These are phyloP conservation scores for Sarcoramphus papa DNA, from an alignment of 2,797 vertebrate genomes.

Conservation along the genomic window DNA sequence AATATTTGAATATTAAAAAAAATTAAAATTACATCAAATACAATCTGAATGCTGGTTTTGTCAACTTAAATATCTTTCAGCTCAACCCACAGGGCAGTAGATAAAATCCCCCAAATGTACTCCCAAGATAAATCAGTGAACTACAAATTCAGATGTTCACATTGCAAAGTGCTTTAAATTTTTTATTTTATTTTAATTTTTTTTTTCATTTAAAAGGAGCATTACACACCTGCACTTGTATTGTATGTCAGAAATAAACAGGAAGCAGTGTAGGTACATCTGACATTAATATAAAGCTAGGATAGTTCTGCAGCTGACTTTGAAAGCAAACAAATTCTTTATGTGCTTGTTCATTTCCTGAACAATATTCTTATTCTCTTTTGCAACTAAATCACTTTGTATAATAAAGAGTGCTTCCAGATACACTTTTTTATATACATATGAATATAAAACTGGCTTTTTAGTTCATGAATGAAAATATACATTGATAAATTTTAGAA, in stretches of 20 bases:
- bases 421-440: not conserved
- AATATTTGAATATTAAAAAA: not conserved
- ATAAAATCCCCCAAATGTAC: not conserved
- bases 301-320: not conserved
- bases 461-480: constrained; percentile 3
- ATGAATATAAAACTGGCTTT: not conserved
- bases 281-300: not conserved
- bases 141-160: not conserved
- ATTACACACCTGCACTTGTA: not conserved
- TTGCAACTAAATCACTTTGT: not conserved
- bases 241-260: not conserved
- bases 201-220: not conserved
- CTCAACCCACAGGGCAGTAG: not conserved
- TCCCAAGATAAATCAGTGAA: not conserved
- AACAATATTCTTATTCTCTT: not conserved
- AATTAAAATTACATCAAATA: not conserved
- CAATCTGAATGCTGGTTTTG: not conserved
- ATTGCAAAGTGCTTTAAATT: not conserved
- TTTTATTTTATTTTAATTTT: not conserved
- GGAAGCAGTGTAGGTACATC: not conserved
- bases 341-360: not conserved
- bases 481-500: not conserved
- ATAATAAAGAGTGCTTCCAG: not conserved
- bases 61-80: not conserved
- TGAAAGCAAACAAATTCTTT: constrained; percentile 15